Conservation (phyloP, 1,140 invertebrate genomes). For the Eufriesea mexicana region DNA sequence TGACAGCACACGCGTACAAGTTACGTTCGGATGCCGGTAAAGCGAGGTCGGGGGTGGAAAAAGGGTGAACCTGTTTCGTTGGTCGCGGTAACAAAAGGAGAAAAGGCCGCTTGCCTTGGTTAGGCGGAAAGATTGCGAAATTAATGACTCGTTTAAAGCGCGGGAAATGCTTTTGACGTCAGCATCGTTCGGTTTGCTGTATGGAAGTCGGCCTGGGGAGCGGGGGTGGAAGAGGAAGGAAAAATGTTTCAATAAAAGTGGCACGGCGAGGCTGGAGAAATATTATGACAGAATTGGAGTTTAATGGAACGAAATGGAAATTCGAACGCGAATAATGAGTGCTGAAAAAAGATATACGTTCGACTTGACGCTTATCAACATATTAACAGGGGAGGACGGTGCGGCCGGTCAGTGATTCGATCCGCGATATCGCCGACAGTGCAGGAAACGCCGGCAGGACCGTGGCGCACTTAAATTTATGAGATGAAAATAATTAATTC, state of each 20-base stretch:
- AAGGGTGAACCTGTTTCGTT: slow-evolving; percentile 13
- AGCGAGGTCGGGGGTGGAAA: not conserved
- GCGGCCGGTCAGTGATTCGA: too few relatives aligned
- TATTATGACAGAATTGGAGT: not conserved
- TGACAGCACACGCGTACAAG: not conserved
- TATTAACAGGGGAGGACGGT: too few relatives aligned
- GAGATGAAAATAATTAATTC: not conserved
- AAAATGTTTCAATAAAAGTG: not conserved
- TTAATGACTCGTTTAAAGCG: slow-evolving; percentile 10
- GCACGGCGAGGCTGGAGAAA: not conserved
- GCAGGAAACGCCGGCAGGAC: not conserved
- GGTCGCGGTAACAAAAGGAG: not conserved
- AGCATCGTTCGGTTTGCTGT: not conserved
- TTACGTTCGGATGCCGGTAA: not conserved
- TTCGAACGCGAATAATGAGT: not conserved
- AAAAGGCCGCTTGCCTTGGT: not conserved
- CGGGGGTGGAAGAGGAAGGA: not conserved
- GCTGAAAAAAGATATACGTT: not conserved
- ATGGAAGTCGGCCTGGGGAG: not conserved
- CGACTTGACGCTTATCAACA: not conserved
- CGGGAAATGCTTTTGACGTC: not conserved
- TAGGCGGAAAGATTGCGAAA: not conserved
- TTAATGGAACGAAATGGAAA: not conserved
- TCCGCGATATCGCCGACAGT: too few relatives aligned
- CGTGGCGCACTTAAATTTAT: not conserved